Percentiles rank a stretch among this genome's conserved stretches.
Evolutionary conservation across 1,140 invertebrate species (phyloP).

Genomic region (Drosophila pseudoobscura): DNA sequence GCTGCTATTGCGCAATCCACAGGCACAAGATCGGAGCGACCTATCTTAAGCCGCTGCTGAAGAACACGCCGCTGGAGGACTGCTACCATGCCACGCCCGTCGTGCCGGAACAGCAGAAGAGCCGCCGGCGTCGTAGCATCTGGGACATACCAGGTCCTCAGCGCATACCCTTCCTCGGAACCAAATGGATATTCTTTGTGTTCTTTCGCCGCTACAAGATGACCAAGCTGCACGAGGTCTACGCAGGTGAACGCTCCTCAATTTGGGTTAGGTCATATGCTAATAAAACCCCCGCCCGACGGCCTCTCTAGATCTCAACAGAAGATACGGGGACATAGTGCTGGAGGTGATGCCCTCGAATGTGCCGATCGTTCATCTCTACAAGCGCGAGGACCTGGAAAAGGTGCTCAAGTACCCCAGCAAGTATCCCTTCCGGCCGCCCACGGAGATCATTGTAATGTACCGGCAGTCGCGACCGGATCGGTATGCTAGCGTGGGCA

Average conservation of each 20-base stretch:
- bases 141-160: slow-evolving; percentile 89
- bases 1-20: slow-evolving; percentile 74
- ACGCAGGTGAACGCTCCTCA: slow-evolving; percentile 86
- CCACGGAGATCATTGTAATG: slow-evolving; percentile 91
- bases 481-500: slow-evolving; percentile 90
- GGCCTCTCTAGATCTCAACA: slow-evolving; percentile 86
- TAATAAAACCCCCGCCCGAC: not conserved
- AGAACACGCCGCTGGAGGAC: slow-evolving; percentile 59
- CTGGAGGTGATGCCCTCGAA: slow-evolving; percentile 91
- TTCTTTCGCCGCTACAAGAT: slow-evolving; percentile 89
- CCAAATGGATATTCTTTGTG: slow-evolving; percentile 88
- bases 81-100: slow-evolving; percentile 73
- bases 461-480: slow-evolving; percentile 90
- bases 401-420: slow-evolving; percentile 88
- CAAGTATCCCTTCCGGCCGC: slow-evolving; percentile 91
- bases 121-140: slow-evolving; percentile 50
- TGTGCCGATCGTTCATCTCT: slow-evolving; percentile 90
- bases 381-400: slow-evolving; percentile 90
- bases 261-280: slow-evolving; percentile 3
- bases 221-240: slow-evolving; percentile 91
- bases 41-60: slow-evolving; percentile 69
- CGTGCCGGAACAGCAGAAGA: slow-evolving; percentile 22
- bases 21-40: slow-evolving; percentile 62
- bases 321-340: slow-evolving; percentile 89
- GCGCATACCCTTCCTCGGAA: slow-evolving; percentile 90